Percentiles rank a stretch among this genome's conserved stretches.
Evolutionary conservation across 2,113 vertebrate species (phyloP).

Genomic region (Phalacrocorax aristotelis): DNA sequence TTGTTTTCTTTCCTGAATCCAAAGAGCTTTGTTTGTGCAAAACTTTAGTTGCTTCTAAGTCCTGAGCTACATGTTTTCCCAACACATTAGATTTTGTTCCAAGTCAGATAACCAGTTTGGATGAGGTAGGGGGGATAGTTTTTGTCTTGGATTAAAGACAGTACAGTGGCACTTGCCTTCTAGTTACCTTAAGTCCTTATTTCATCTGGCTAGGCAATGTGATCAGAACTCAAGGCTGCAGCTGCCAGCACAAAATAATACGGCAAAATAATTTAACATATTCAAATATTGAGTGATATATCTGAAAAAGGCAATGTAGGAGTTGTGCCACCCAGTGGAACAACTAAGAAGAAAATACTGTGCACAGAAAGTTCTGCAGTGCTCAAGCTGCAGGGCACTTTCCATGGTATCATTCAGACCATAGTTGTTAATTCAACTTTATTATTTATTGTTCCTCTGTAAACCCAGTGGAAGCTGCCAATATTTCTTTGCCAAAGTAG

Average conservation of each 20-base stretch:
- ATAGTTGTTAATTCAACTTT: background rate
- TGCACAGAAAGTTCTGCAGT: background rate
- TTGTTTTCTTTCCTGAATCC: background rate
- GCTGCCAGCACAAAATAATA: background rate
- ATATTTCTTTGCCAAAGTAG: background rate
- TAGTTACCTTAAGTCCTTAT: background rate
- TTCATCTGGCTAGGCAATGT: background rate
- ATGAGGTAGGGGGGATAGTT: background rate
- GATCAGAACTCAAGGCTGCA: background rate
- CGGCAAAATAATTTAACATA: background rate
- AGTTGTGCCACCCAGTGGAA: conserved; percentile 67
- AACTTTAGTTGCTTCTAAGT: background rate
- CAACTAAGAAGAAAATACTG: conserved; percentile 33
- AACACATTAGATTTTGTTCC: background rate
- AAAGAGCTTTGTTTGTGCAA: background rate
- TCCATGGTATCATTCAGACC: background rate
- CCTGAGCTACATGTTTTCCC: background rate
- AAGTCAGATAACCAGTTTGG: background rate
- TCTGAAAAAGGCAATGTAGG: conserved; percentile 21
- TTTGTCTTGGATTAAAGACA: background rate
- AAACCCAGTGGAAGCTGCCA: background rate
- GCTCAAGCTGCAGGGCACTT: background rate
- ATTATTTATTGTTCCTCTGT: background rate
- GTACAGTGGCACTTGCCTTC: background rate
- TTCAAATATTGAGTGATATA: conserved; percentile 9